These are phyloP conservation scores for Paracentrotus lividus DNA, from an alignment of 53 echinoderm and acorn worm genomes.

Conservation along the genomic window DNA sequence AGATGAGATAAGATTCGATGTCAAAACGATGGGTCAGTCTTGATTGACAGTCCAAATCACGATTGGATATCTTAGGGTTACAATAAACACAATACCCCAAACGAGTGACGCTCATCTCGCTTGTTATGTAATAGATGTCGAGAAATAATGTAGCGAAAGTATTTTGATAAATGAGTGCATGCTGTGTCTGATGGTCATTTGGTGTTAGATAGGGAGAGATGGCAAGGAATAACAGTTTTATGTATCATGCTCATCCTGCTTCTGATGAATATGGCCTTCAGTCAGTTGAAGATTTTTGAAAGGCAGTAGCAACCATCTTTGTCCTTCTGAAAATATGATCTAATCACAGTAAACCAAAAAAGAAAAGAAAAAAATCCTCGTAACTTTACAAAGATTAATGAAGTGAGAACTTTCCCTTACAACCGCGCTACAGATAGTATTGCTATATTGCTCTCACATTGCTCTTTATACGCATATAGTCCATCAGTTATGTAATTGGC, in stretches of 20 bases:
- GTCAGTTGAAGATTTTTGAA: neutral
- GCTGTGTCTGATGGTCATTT: conserved; percentile 54
- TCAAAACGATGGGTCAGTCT: neutral
- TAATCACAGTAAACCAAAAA: neutral
- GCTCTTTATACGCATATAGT: too few relatives aligned
- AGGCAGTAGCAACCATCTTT: neutral
- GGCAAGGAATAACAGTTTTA: conserved; percentile 1
- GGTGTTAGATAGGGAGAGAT: conserved; percentile 19
- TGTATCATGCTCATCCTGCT: conserved; percentile 37
- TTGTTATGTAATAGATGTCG: conserved; percentile 64
- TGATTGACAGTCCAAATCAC: conserved; percentile 59
- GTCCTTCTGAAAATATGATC: too few relatives aligned
- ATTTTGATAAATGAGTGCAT: conserved; percentile 42
- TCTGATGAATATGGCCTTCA: conserved; percentile 14
- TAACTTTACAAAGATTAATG: neutral
- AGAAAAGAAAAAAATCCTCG: neutral
- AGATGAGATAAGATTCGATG: conserved; percentile 56
- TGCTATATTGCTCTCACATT: too few relatives aligned
- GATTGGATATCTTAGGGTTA: neutral
- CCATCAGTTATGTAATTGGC: too few relatives aligned
- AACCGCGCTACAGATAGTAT: too few relatives aligned
- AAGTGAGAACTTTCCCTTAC: neutral
- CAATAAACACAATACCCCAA: conserved; percentile 8
- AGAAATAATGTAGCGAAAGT: conserved; percentile 42
- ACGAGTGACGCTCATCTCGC: neutral